These are phyloP conservation scores for Drosophila macrospina DNA, from an alignment of 2,888 invertebrate genomes.

Conservation along the genomic window DNA sequence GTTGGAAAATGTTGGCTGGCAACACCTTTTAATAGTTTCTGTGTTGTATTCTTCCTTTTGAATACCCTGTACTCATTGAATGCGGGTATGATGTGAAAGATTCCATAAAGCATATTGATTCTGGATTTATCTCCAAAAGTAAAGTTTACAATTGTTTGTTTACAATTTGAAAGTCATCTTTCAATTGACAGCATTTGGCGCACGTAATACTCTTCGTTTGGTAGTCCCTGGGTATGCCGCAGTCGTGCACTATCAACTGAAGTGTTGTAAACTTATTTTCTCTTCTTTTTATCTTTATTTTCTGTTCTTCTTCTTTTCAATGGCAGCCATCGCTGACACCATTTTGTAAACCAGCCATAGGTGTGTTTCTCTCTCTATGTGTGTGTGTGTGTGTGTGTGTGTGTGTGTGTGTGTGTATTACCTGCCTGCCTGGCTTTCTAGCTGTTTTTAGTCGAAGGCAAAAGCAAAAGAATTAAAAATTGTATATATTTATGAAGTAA, in stretches of 20 bases:
- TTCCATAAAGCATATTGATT: too few species aligned
- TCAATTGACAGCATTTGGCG: background rate
- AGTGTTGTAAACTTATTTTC: conserved; percentile 7
- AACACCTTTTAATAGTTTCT: conserved; percentile 69
- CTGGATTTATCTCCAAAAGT: too few species aligned
- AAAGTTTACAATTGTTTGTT: too few species aligned
- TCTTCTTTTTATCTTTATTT: conserved; percentile 3
- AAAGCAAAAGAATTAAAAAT: conserved; percentile 59
- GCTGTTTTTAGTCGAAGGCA: conserved; percentile 11
- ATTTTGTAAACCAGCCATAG: conserved; percentile 52
- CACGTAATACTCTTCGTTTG: background rate
- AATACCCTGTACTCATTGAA: conserved; percentile 11
- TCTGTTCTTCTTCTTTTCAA: conserved; percentile 44
- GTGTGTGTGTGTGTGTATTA: conserved; percentile 15
- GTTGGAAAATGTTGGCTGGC: conserved; percentile 67
- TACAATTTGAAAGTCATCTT: too few species aligned
- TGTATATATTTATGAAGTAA: conserved; percentile 56
- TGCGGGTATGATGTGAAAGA: too few species aligned
- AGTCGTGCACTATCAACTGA: background rate
- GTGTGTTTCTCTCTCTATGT: background rate
- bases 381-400: conserved; percentile 8
- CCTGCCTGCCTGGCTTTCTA: conserved; percentile 7
- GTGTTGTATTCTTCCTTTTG: conserved; percentile 1
- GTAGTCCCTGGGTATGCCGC: background rate
- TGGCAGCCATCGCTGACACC: conserved; percentile 72